Evolutionary conservation across 2,113 vertebrate genomes (phyloP), one percentile per base, ranked within the genome.

Genomic region (Tamias sibiricus): DNA sequence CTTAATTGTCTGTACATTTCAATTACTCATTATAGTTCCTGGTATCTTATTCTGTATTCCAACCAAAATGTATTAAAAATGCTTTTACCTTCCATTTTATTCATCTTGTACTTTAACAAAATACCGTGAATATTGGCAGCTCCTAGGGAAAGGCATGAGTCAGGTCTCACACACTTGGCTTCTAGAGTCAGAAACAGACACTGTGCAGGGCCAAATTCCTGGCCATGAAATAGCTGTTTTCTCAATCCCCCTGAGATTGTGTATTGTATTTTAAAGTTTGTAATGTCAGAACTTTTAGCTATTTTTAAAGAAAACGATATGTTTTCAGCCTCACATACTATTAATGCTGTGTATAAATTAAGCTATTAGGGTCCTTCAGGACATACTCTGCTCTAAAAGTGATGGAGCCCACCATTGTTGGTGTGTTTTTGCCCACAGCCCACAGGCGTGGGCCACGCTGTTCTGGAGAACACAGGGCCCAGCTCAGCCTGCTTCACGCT

Each of bases 311-410:
- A 22, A 97, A 96, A 96, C 1, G 1, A 40, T 87, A 54, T n/a
- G 42, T 90, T 86, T 96, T 96, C 87, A 96, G 93, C 19, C 59
- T 68, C 49, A 64, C 12, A 75, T 49, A 42, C 47, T 22, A 79
- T 52, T 79, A 71, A 87, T 81, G 66, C 64, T 57, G 37, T 57
- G 96, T 88, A 95, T 68, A 93, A 91, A 96, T 82, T 49, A 97
- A 94, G 79, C 35, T 20, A 26, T 42, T 32, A 71, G 54, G 35
- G 82, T 64, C 19, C 20, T 47, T 92, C 4, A 32, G 13, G 74
- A 75, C 2, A 24, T 40, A 42, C 64, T 74, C 77, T 76, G 42
- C 47, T 44, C 30, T 24, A 17, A 47, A 35, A 93, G 72, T 37
- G 69, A 85, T 69, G 19, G 30, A 59, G 19, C 52, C 7, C 37